These are phyloP conservation scores for Tupaia chinensis DNA, from an alignment of 2,113 vertebrate species.

Conservation along the genomic window DNA sequence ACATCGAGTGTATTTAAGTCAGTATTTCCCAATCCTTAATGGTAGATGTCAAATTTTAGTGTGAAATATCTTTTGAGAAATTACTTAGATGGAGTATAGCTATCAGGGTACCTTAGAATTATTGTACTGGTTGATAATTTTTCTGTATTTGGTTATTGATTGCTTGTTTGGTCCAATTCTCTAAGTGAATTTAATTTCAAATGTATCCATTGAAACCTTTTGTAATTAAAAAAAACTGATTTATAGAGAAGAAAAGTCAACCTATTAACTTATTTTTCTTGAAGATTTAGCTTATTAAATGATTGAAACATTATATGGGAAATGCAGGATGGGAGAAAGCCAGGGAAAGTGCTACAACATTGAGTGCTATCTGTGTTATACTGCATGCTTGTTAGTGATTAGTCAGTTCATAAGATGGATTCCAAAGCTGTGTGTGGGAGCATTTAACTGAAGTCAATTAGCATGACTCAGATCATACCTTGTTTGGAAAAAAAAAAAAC, in stretches of 20 bases:
- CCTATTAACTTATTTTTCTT: not conserved
- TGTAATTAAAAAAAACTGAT: not conserved
- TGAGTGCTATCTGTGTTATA: not conserved
- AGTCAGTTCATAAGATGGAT: conserved; percentile 8
- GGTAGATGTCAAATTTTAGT: not conserved
- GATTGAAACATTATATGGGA: conserved; percentile 6
- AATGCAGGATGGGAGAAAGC: not conserved
- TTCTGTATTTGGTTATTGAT: not conserved
- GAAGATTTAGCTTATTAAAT: not conserved
- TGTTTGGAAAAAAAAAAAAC: not conserved
- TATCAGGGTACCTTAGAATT: conserved; percentile 16
- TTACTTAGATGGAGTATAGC: not conserved
- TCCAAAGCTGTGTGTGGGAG: not conserved
- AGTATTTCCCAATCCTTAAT: conserved; percentile 26
- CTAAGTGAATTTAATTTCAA: conserved; percentile 23
- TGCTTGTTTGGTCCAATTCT: not conserved
- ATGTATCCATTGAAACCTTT: not conserved
- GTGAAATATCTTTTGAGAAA: not conserved
- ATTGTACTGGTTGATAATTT: not conserved
- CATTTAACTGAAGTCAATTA: conserved; percentile 27
- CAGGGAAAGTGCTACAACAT: not conserved
- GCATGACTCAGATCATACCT: conserved; percentile 43
- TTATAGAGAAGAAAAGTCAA: not conserved
- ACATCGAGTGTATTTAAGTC: not conserved
- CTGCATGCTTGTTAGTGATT: not conserved